Conservation (phyloP, 2,113 vertebrate genomes). For the Ageneiosus marmoratus region DNA sequence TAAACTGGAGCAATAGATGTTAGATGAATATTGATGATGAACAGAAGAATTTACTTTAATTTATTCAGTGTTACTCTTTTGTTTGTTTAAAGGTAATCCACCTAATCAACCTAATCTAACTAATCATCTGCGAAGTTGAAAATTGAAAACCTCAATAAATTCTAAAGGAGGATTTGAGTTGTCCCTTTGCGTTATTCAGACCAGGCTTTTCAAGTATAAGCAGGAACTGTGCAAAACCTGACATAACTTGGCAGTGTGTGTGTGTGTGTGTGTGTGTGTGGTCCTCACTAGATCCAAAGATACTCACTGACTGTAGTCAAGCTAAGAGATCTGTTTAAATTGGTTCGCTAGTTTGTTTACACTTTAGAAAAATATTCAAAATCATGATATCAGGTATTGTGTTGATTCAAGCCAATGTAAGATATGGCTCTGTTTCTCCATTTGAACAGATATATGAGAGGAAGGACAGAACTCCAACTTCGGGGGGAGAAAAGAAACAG, state of each 20-base stretch:
- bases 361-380: background rate
- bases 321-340: constrained; percentile 12
- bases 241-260: background rate
- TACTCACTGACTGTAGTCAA: background rate
- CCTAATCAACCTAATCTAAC: too few relatives aligned
- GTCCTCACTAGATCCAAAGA: background rate
- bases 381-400: background rate
- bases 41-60: too few relatives aligned
- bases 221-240: too few relatives aligned
- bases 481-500: background rate
- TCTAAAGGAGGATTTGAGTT: too few relatives aligned
- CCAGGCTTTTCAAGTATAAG: too few relatives aligned
- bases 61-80: too few relatives aligned
- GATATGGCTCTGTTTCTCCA: background rate
- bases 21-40: too few relatives aligned
- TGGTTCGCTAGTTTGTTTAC: background rate
- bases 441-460: constrained; percentile 2
- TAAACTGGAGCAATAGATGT: too few relatives aligned
- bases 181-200: too few relatives aligned
- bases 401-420: background rate
- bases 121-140: too few relatives aligned
- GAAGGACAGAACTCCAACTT: background rate
- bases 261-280: constrained; percentile 25
- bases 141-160: too few relatives aligned
- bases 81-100: too few relatives aligned